Percentiles rank a stretch among this genome's conserved stretches.
phyloP scores from a whole-genome alignment of 2,888 invertebrate genomes.

The Pseudeuparius sepicola region DNA sequence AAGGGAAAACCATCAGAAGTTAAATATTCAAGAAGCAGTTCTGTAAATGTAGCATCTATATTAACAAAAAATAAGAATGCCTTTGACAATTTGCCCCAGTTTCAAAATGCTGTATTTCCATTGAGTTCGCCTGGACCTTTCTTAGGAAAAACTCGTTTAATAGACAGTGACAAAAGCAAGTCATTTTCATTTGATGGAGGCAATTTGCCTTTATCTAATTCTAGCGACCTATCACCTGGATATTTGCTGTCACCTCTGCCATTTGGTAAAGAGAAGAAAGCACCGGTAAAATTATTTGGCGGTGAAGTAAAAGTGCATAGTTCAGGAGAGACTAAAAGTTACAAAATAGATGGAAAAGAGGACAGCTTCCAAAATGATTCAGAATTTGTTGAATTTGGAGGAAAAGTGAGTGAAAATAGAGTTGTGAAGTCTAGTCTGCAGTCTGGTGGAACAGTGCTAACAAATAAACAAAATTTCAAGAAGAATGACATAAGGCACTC shows the following conservation, averaged over 20 bases:
- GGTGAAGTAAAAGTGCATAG: conserved; percentile 70
- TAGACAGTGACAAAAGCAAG: conserved; percentile 47
- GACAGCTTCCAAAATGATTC: conserved; percentile 24
- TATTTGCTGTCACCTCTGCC: conserved; percentile 32
- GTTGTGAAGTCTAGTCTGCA: conserved; percentile 74
- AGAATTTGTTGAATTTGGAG: conserved; percentile 29
- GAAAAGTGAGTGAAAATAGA: conserved; percentile 42
- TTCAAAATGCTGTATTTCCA: conserved; percentile 41
- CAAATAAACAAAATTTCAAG: conserved; percentile 33
- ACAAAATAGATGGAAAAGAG: conserved; percentile 34
- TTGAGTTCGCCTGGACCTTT: conserved; percentile 75
- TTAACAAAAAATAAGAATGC: conserved; percentile 39
- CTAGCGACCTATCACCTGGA: conserved; percentile 22
- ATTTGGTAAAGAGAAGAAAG: conserved; percentile 32
- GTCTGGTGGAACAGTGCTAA: conserved; percentile 66
- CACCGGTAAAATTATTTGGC: conserved; percentile 58
- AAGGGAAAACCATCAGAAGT: conserved; percentile 47
- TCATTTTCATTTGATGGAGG: conserved; percentile 39
- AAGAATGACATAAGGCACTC: conserved; percentile 27
- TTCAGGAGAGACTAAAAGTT: conserved; percentile 55
- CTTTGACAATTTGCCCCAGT: conserved; percentile 37
- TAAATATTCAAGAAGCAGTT: conserved; percentile 37
- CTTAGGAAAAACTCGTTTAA: conserved; percentile 69
- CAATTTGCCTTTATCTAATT: conserved; percentile 20
- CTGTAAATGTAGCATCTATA: conserved; percentile 40